These are phyloP conservation scores for Drosophila sp. DNA, from an alignment of 1,140 invertebrate species.

Conservation along the genomic window DNA sequence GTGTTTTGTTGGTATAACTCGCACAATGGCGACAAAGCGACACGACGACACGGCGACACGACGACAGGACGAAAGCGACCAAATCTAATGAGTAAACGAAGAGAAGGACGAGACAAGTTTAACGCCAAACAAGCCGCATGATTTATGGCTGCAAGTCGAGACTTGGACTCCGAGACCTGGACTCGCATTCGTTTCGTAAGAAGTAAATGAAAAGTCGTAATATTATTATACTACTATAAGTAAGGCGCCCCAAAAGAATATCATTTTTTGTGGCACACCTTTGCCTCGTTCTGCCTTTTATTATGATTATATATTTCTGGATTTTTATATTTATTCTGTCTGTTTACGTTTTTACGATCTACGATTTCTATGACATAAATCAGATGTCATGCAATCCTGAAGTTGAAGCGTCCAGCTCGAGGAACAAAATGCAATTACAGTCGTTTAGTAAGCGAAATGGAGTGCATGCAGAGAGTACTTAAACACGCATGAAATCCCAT, in stretches of 20 bases:
- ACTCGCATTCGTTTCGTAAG: background rate
- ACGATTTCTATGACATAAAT: constrained; percentile 69
- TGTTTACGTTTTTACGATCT: constrained; percentile 71
- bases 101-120: constrained; percentile 40
- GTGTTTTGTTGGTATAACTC: constrained; percentile 34
- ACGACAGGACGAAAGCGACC: constrained; percentile 37
- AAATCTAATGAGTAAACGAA: constrained; percentile 81
- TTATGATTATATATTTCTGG: constrained; percentile 45
- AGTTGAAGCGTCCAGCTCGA: constrained; percentile 3
- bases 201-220: constrained; percentile 50
- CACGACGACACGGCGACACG: constrained; percentile 40
- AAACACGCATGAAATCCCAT: constrained; percentile 8
- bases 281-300: constrained; percentile 34
- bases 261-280: constrained; percentile 55
- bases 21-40: constrained; percentile 57
- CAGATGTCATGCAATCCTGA: constrained; percentile 41
- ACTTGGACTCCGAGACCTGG: too few relatives aligned
- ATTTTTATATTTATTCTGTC: background rate
- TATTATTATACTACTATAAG: constrained; percentile 64
- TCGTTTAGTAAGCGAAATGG: constrained; percentile 3
- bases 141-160: constrained; percentile 57
- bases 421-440: constrained; percentile 53
- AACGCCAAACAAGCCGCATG: constrained; percentile 68
- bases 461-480: constrained; percentile 9
- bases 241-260: constrained; percentile 51